phyloP scores from a whole-genome alignment of 2,113 vertebrate species.

The Promerops cafer region DNA sequence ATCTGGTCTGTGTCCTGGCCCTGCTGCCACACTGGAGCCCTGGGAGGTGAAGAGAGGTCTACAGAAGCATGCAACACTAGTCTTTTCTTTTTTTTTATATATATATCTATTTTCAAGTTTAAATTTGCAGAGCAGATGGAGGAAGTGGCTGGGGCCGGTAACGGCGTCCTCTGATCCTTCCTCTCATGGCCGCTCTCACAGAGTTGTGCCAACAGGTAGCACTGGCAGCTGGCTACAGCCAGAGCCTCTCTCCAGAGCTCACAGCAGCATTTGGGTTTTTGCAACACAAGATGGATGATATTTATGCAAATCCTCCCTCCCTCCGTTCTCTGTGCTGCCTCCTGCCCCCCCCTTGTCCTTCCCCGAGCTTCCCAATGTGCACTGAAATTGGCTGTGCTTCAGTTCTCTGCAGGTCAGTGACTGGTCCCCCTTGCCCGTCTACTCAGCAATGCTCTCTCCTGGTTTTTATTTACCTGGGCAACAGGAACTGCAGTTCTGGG shows the following conservation, averaged over 20 bases:
- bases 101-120: neutral
- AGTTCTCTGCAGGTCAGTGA: constrained; percentile 68
- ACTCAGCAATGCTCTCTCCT: constrained; percentile 19
- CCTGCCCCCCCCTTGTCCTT: neutral
- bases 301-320: constrained; percentile 50
- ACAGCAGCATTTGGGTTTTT: constrained; percentile 39
- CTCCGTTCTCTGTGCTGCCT: neutral
- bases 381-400: constrained; percentile 39
- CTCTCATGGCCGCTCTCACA: constrained; percentile 32
- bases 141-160: neutral
- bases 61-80: constrained; percentile 44
- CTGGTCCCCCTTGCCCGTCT: neutral
- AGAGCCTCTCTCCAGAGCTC: neutral
- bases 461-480: constrained; percentile 34
- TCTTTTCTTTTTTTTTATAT: neutral
- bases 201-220: constrained; percentile 54
- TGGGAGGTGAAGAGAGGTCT: neutral
- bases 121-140: constrained; percentile 53
- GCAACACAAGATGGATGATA: constrained; percentile 39
- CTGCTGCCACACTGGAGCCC: neutral
- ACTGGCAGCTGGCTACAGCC: constrained; percentile 7
- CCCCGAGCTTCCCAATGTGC: constrained; percentile 24
- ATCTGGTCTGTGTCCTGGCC: neutral
- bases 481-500: constrained; percentile 33
- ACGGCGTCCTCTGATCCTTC: neutral